These are phyloP conservation scores for Orius insidiosus DNA, from an alignment of 1,140 invertebrate species.

Conservation along the genomic window DNA sequence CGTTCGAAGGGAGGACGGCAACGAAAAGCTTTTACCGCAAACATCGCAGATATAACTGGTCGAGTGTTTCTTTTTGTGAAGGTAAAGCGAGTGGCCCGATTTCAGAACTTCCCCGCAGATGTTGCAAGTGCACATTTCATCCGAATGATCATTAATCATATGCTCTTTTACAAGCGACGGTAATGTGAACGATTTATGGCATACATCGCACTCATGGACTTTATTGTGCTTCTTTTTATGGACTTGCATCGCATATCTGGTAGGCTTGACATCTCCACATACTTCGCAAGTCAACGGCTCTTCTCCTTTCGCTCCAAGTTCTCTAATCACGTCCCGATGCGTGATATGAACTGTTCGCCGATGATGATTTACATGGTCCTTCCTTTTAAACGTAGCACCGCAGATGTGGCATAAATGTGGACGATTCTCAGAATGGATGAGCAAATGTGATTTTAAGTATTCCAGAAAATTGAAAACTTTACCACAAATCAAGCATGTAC, in stretches of 20 bases:
- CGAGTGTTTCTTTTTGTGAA: conserved; percentile 17
- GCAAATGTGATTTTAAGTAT: conserved; percentile 22
- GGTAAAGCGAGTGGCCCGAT: conserved; percentile 19
- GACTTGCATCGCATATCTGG: conserved; percentile 21
- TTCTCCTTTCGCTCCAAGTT: conserved; percentile 18
- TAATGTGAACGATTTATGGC: conserved; percentile 1
- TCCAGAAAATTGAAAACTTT: conserved; percentile 24
- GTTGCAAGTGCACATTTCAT: conserved; percentile 6
- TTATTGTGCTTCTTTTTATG: conserved; percentile 30
- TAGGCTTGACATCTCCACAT: conserved; percentile 22
- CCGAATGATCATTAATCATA: neutral
- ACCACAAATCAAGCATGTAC: conserved; percentile 23
- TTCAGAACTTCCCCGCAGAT: conserved; percentile 29
- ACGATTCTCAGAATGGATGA: conserved; percentile 30
- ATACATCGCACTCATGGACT: neutral
- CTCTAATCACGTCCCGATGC: conserved; percentile 4
- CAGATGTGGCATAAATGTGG: conserved; percentile 37
- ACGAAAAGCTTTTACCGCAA: conserved; percentile 19
- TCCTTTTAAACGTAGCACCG: conserved; percentile 22
- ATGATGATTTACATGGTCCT: conserved; percentile 15
- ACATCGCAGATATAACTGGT: conserved; percentile 19
- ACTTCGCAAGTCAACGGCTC: conserved; percentile 23
- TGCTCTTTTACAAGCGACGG: conserved; percentile 6
- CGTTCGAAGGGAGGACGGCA: conserved; percentile 6
- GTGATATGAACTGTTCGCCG: conserved; percentile 13